phyloP scores from a whole-genome alignment of 1,140 invertebrate species.

The Sogatella furcifera region DNA sequence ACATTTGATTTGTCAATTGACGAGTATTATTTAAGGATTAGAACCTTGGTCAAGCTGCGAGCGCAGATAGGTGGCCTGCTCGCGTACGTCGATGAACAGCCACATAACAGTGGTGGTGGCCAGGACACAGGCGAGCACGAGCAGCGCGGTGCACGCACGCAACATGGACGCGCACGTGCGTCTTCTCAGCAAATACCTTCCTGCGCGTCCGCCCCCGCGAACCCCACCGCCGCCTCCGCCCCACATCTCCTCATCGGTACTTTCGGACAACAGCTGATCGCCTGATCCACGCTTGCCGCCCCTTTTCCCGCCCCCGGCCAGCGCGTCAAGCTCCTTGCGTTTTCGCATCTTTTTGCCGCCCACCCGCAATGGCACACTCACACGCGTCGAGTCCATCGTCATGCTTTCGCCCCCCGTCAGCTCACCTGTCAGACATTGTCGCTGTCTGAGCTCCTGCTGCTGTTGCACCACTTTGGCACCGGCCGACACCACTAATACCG shows the following conservation, averaged over 20 bases:
- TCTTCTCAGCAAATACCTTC: slow-evolving; percentile 28
- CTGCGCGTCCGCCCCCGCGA: slow-evolving; percentile 33
- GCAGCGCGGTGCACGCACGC: slow-evolving; percentile 45
- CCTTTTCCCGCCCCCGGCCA: slow-evolving; percentile 24
- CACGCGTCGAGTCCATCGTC: slow-evolving; percentile 16
- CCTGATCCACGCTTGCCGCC: slow-evolving; percentile 31
- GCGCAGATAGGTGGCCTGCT: slow-evolving; percentile 49
- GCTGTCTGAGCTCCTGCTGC: background rate
- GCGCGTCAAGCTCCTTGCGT: slow-evolving; percentile 41
- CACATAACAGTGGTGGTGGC: slow-evolving; percentile 52
- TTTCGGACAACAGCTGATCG: slow-evolving; percentile 35
- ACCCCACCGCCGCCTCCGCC: slow-evolving; percentile 30
- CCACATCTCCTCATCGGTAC: slow-evolving; percentile 39
- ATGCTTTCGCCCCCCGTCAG: background rate
- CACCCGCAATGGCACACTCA: slow-evolving; percentile 12
- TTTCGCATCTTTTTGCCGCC: slow-evolving; percentile 44
- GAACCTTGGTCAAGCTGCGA: slow-evolving; percentile 52
- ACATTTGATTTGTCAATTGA: too few species aligned
- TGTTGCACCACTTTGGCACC: background rate
- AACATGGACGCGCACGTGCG: slow-evolving; percentile 37
- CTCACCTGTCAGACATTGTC: too few species aligned
- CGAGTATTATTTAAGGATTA: too few species aligned
- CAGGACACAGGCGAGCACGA: slow-evolving; percentile 49
- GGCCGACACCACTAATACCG: background rate
- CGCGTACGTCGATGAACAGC: slow-evolving; percentile 54